phyloP scores from a whole-genome alignment of 2,888 invertebrate genomes.

The Pediacus dermestoides region DNA sequence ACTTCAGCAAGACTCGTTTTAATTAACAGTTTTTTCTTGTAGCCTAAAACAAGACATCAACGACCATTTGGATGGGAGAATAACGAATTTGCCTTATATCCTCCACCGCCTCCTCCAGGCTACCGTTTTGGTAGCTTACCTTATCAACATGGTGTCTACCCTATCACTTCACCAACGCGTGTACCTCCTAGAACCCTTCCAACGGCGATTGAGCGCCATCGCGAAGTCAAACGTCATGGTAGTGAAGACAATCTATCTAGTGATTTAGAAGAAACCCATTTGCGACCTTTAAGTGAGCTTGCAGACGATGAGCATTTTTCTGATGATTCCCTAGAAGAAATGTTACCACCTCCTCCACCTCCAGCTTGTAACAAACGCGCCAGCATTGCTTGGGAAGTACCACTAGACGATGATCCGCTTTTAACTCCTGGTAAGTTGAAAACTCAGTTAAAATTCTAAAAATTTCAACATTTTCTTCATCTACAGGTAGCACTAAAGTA shows the following conservation, averaged over 20 bases:
- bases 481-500: conserved; percentile 42
- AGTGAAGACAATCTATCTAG: conserved; percentile 47
- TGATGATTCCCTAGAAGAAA: conserved; percentile 79
- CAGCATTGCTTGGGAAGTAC: conserved; percentile 86
- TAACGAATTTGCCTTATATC: conserved; percentile 48
- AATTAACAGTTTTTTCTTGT: conserved; percentile 35
- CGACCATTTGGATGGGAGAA: conserved; percentile 72
- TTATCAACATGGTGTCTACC: conserved; percentile 62
- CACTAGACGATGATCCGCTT: conserved; percentile 65
- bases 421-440: conserved; percentile 62
- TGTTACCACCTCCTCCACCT: conserved; percentile 61
- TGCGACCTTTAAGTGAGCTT: conserved; percentile 43
- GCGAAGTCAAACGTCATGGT: conserved; percentile 66
- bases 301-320: conserved; percentile 68
- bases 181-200: conserved; percentile 66
- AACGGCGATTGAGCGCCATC: conserved; percentile 71
- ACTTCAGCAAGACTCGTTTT: neutral
- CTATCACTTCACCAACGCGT: conserved; percentile 51
- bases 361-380: conserved; percentile 63
- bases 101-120: conserved; percentile 59
- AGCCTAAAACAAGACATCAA: conserved; percentile 75
- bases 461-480: too few relatives aligned
- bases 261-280: conserved; percentile 41
- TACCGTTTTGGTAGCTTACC: conserved; percentile 67
- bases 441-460: conserved; percentile 8